These are phyloP conservation scores for Callipepla californica DNA, from an alignment of 2,113 vertebrate species.

Conservation along the genomic window DNA sequence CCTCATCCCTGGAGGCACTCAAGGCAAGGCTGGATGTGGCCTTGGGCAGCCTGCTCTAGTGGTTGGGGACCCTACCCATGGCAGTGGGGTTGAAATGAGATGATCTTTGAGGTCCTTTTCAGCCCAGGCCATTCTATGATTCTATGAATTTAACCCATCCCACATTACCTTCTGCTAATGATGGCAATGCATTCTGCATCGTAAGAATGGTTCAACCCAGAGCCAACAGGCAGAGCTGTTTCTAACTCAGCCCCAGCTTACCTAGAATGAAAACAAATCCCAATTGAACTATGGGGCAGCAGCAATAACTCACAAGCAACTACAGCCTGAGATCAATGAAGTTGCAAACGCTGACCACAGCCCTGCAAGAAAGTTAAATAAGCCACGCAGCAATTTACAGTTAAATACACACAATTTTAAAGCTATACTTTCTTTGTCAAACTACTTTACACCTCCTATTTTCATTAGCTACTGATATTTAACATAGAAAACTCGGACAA, in stretches of 20 bases:
- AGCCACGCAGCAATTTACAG: background rate
- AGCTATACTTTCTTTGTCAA: background rate
- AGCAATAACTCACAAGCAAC: background rate
- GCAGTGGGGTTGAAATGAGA: no score
- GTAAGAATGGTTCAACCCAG: background rate
- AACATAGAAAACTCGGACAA: background rate
- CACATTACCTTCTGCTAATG: background rate
- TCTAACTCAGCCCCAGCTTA: background rate
- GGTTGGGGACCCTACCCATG: no score
- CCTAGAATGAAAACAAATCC: background rate
- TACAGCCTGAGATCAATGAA: background rate
- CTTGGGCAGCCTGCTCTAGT: no score
- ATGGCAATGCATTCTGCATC: background rate
- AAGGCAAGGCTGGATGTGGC: no score
- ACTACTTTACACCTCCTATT: background rate
- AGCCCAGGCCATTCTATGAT: no score
- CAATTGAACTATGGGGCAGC: background rate
- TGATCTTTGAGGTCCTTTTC: no score
- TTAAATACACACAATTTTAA: background rate
- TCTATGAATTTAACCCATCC: background rate
- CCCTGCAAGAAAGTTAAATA: background rate
- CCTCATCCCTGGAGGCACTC: no score
- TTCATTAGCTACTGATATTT: background rate
- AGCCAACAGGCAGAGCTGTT: background rate
- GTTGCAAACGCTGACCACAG: background rate